phyloP scores from a whole-genome alignment of 2,113 vertebrate genomes.

The Toxostoma redivivum region DNA sequence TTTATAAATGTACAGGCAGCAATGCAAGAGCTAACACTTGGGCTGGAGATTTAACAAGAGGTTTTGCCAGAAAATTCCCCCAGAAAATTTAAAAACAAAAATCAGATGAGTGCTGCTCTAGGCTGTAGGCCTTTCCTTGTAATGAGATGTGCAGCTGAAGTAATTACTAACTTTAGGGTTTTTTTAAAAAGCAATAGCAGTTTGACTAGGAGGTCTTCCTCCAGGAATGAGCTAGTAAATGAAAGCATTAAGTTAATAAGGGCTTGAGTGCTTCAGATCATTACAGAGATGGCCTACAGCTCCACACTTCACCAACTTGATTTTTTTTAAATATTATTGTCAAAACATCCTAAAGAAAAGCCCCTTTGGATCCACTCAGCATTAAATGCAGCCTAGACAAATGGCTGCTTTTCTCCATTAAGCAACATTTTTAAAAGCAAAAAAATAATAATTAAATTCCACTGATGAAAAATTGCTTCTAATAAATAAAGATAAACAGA shows the following conservation, averaged over 20 bases:
- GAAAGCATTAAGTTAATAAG: conserved; percentile 63
- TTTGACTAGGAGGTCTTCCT: conserved; percentile 50
- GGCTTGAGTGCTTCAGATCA: conserved; percentile 47
- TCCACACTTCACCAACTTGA: neutral
- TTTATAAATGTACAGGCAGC: neutral
- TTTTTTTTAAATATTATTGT: conserved; percentile 5
- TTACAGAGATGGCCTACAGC: conserved; percentile 51
- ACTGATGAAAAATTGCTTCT: conserved; percentile 4
- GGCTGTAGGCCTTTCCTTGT: conserved; percentile 6
- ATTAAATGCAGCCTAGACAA: conserved; percentile 15
- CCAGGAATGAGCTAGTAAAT: conserved; percentile 51
- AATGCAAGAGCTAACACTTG: neutral
- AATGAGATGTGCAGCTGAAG: conserved; percentile 24
- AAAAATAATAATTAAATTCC: conserved; percentile 23
- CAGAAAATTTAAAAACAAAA: neutral
- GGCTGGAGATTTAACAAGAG: neutral
- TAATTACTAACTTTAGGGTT: conserved; percentile 37
- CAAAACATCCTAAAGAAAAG: conserved; percentile 16
- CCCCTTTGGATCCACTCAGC: neutral
- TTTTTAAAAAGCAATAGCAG: conserved; percentile 5
- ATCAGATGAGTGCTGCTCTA: neutral
- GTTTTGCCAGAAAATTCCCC: neutral
- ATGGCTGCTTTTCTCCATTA: neutral
- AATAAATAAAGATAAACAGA: neutral
- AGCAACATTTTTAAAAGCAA: neutral